phyloP scores from a whole-genome alignment of 2,888 invertebrate species.

The Watsonalla binaria region DNA sequence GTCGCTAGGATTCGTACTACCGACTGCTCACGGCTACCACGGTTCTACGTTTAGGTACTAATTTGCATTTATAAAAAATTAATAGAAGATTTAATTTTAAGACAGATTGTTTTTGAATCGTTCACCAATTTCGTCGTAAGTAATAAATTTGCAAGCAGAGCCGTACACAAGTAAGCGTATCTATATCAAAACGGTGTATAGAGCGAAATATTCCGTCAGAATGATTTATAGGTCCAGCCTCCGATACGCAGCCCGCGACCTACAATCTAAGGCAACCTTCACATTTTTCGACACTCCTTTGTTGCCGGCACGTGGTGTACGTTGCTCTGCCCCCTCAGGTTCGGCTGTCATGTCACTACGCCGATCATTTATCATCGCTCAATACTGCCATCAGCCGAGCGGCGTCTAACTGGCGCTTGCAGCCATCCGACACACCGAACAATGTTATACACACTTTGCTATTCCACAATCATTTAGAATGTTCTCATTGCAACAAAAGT shows the following conservation, averaged over 20 bases:
- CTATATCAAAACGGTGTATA: slow-evolving; percentile 48
- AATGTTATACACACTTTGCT: not conserved
- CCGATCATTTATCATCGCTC: slow-evolving; percentile 72
- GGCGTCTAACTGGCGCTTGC: slow-evolving; percentile 69
- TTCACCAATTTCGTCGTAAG: slow-evolving; percentile 7
- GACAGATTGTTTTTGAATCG: not conserved
- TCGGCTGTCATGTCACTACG: slow-evolving; percentile 71
- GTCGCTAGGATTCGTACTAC: no score
- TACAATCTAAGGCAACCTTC: slow-evolving; percentile 76
- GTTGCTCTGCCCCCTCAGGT: slow-evolving; percentile 57
- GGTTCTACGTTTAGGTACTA: no score
- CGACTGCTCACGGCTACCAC: no score
- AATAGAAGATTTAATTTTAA: not conserved
- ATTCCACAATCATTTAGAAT: not conserved
- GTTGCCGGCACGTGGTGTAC: slow-evolving; percentile 64
- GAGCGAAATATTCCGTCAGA: slow-evolving; percentile 61
- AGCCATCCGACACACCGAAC: slow-evolving; percentile 23
- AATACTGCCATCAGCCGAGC: slow-evolving; percentile 63
- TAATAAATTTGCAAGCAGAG: slow-evolving; percentile 6
- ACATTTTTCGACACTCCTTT: slow-evolving; percentile 74
- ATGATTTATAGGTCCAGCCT: slow-evolving; percentile 73
- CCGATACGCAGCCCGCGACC: slow-evolving; percentile 66
- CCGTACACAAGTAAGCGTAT: slow-evolving; percentile 13
- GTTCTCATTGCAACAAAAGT: not conserved
- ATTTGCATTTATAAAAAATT: no score